phyloP scores from a whole-genome alignment of 2,113 vertebrate genomes.

The Passerina amoena region DNA sequence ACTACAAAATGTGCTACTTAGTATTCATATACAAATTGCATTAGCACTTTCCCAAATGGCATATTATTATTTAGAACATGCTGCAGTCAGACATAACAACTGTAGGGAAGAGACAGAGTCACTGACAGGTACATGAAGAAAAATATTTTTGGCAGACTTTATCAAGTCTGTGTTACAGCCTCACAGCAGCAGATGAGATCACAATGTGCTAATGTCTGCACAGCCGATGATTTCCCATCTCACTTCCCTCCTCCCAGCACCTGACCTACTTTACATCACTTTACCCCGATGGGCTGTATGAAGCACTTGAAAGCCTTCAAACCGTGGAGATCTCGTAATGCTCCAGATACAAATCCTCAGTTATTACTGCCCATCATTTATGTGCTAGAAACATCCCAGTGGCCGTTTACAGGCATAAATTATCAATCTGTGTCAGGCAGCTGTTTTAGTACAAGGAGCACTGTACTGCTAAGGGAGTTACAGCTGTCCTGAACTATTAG shows the following conservation, averaged over 20 bases:
- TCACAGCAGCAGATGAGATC: conserved; percentile 47
- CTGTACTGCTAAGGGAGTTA: background rate
- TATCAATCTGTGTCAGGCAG: conserved; percentile 12
- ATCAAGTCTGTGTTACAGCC: conserved; percentile 14
- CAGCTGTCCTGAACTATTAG: background rate
- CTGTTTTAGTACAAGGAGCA: background rate
- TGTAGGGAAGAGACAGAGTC: background rate
- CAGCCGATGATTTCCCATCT: background rate
- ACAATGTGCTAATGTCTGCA: conserved; percentile 53
- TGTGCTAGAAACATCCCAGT: background rate
- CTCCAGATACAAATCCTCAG: conserved; percentile 19
- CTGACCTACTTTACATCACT: conserved; percentile 60
- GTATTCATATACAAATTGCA: background rate
- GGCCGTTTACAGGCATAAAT: background rate
- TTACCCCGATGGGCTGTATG: background rate
- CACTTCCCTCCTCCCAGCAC: background rate
- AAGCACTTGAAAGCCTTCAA: conserved; percentile 35
- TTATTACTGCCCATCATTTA: conserved; percentile 15
- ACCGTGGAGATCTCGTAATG: background rate
- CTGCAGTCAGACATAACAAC: conserved; percentile 23
- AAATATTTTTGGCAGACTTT: conserved; percentile 52
- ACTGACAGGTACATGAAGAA: conserved; percentile 38
- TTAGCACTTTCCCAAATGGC: background rate
- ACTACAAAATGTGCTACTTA: background rate
- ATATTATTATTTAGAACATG: conserved; percentile 6